Evolutionary conservation across 2,888 invertebrate genomes (phyloP), one percentile per base, ranked within the genome.

Genomic region (Eristalis arbustorum): DNA sequence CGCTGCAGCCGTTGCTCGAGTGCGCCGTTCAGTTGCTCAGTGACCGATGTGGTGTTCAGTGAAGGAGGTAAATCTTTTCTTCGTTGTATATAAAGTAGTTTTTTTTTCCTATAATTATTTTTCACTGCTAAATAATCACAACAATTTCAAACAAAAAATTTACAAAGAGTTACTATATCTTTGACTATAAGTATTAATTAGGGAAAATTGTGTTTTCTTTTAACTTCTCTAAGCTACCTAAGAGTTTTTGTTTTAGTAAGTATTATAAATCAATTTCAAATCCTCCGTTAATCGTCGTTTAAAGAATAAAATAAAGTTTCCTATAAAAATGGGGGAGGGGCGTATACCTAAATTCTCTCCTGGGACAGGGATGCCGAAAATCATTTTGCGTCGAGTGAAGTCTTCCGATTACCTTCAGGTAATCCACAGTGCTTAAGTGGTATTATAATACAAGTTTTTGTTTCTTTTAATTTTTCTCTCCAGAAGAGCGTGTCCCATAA

Each of bases 231-330:
- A 88, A 88, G 87, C 73, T 85, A 66, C 14, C 34, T 59, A 49
- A 71, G 66, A 59, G 59, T 59, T 59, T 61, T 84, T 83, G 88
- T 85, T 84, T 84, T 87, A 72, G 49, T 77, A 88, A 85, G 84
- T 84, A 72, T 79, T 78, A 73, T 18, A 72, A 79, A 88, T 90
- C 91, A 37, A 37, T 37, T 37, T 37, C 37, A 93, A 92, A 91
- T 92, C 92, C 92, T 92, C 93, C 92, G 91, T 91, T 92, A 92
- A 92, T 92, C 92, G 92, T 90, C 89, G 90, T 69, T 49, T 73
- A 63, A 68, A n/a, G n/a, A 59, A 71, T 42, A 71, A 49, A 63
- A 72, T 40, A 83, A 42, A 83, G 88, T 84, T 90, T 89, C 89
- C 89, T 90, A 89, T 90, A 89, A 89, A 91, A 75, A 80, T 90